phyloP scores from a whole-genome alignment of 92 coral and sea anemone species.

The Metridium senile region DNA sequence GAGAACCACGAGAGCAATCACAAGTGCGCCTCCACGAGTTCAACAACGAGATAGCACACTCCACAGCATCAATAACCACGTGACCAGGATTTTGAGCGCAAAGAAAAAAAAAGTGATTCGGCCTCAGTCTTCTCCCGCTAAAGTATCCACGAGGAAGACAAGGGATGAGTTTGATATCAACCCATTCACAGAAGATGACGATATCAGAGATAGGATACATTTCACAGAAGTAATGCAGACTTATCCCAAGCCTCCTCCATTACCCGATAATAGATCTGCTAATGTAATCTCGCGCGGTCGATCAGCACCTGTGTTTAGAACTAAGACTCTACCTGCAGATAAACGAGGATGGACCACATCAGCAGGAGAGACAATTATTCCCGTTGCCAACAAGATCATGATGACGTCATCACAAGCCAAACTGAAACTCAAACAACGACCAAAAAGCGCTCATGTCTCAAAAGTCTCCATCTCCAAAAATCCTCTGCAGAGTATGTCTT shows the following conservation, averaged over 20 bases:
- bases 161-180: constrained; percentile 42
- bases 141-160: constrained; percentile 44
- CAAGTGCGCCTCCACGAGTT: constrained; percentile 89
- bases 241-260: constrained; percentile 58
- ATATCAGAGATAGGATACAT: constrained; percentile 50
- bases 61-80: constrained; percentile 80
- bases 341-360: constrained; percentile 95
- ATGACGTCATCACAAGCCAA: constrained; percentile 76
- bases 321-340: constrained; percentile 74
- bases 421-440: constrained; percentile 70
- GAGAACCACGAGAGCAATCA: constrained; percentile 84
- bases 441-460: constrained; percentile 82
- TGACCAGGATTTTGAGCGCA: constrained; percentile 70
- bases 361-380: constrained; percentile 51
- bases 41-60: constrained; percentile 74
- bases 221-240: constrained; percentile 62
- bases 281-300: constrained; percentile 74
- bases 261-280: constrained; percentile 66
- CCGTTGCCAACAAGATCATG: constrained; percentile 87
- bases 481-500: constrained; percentile 78
- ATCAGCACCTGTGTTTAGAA: constrained; percentile 81
- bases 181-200: constrained; percentile 46
- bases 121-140: constrained; percentile 95
- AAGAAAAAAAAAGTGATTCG: constrained; percentile 56
- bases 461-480: constrained; percentile 59